These are phyloP conservation scores for Oligia fasciuncula DNA, from an alignment of 2,888 invertebrate species.

Conservation along the genomic window DNA sequence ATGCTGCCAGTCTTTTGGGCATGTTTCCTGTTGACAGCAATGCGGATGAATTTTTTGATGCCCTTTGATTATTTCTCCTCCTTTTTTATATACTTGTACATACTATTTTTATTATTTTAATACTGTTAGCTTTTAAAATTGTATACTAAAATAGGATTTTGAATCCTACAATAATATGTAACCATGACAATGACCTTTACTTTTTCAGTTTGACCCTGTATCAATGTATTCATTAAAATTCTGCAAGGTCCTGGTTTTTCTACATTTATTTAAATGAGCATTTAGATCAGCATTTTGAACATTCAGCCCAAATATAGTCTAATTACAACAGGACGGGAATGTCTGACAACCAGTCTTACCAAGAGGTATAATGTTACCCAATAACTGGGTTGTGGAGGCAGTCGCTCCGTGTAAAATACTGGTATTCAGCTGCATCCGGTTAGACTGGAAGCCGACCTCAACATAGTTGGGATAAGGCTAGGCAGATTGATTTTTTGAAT, in stretches of 20 bases:
- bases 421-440: background rate
- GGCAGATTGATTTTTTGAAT: background rate
- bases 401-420: background rate
- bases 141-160: background rate
- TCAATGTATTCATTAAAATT: background rate
- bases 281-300: background rate
- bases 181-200: background rate
- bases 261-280: background rate
- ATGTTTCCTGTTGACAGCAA: too few species aligned
- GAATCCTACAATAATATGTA: conserved; percentile 9
- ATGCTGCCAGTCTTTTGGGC: too few species aligned
- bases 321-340: background rate
- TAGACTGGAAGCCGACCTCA: too few species aligned
- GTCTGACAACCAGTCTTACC: background rate
- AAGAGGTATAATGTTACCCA: background rate
- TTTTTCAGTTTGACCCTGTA: conserved; percentile 22
- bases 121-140: too few species aligned
- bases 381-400: background rate
- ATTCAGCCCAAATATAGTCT: background rate
- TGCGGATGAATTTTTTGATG: too few species aligned
- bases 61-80: too few species aligned
- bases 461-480: background rate
- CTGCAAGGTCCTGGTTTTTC: background rate
- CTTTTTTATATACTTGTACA: too few species aligned
- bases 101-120: too few species aligned